Evolutionary conservation across 2,797 vertebrate species (phyloP).

Genomic region (Sparidentex hasta): DNA sequence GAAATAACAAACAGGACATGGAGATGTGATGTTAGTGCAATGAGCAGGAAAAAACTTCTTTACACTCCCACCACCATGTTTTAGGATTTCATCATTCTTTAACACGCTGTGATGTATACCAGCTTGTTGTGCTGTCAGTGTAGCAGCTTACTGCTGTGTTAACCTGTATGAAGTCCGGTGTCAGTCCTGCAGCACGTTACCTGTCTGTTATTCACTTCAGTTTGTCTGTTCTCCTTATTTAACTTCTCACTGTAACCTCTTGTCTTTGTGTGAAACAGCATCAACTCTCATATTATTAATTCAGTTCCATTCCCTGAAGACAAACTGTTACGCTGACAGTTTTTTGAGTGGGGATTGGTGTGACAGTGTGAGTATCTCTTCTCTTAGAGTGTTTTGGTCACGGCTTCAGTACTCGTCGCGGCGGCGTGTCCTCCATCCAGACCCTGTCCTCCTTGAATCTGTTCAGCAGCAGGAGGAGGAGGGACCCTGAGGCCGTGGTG

Average conservation of each 20-base stretch:
- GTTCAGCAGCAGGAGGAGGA: conserved; percentile 90
- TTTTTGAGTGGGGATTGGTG: neutral
- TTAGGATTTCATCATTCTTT: too few relatives aligned
- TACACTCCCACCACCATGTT: too few relatives aligned
- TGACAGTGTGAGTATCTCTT: neutral
- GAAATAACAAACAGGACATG: too few relatives aligned
- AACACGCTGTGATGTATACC: too few relatives aligned
- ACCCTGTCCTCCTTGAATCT: conserved; percentile 93
- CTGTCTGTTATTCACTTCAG: neutral
- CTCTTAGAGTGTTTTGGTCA: conserved; percentile 88
- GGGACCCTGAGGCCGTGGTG: conserved; percentile 89
- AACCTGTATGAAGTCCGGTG: neutral
- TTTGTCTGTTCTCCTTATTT: neutral
- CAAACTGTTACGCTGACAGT: neutral
- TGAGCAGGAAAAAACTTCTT: too few relatives aligned
- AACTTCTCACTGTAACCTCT: neutral
- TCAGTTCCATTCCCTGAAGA: neutral
- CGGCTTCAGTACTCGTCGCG: conserved; percentile 92
- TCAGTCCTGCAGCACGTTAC: neutral
- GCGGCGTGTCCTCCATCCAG: conserved; percentile 91
- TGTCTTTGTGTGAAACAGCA: neutral
- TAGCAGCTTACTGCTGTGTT: neutral
- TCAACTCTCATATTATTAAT: neutral
- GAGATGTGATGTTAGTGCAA: too few relatives aligned
- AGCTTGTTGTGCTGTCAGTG: neutral